phyloP scores from a whole-genome alignment of 1,140 invertebrate genomes.

The Drosophila erecta region DNA sequence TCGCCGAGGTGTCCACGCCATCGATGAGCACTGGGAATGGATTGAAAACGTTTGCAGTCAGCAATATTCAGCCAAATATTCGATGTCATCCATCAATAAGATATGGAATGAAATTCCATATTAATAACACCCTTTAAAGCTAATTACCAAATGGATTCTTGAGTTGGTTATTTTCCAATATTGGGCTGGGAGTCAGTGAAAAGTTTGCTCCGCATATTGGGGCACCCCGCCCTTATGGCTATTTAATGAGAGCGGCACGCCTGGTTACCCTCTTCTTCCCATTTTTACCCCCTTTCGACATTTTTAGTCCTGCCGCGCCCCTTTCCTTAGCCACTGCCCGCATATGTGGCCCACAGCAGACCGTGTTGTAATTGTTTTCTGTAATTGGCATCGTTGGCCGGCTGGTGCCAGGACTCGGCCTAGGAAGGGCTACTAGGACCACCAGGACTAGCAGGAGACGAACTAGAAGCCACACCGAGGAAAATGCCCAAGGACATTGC shows the following conservation, averaged over 20 bases:
- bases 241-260: constrained; percentile 68
- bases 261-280: constrained; percentile 14
- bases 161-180: not conserved
- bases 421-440: constrained; percentile 10
- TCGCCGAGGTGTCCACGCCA: constrained; percentile 95
- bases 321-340: constrained; percentile 15
- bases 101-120: no score
- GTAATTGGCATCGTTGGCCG: constrained; percentile 76
- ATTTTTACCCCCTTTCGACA: not conserved
- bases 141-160: not conserved
- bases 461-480: not conserved
- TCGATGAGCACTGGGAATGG: constrained; percentile 89
- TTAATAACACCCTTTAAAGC: not conserved
- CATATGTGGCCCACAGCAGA: constrained; percentile 41
- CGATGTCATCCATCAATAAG: no score
- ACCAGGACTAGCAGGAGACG: constrained; percentile 12
- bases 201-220: constrained; percentile 25
- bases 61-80: not conserved
- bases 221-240: constrained; percentile 38
- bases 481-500: not conserved
- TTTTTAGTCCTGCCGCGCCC: not conserved
- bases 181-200: not conserved
- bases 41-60: not conserved
- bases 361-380: constrained; percentile 78
- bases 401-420: constrained; percentile 58